phyloP scores from a whole-genome alignment of 2,888 invertebrate species.

The Drosophila rellima region DNA sequence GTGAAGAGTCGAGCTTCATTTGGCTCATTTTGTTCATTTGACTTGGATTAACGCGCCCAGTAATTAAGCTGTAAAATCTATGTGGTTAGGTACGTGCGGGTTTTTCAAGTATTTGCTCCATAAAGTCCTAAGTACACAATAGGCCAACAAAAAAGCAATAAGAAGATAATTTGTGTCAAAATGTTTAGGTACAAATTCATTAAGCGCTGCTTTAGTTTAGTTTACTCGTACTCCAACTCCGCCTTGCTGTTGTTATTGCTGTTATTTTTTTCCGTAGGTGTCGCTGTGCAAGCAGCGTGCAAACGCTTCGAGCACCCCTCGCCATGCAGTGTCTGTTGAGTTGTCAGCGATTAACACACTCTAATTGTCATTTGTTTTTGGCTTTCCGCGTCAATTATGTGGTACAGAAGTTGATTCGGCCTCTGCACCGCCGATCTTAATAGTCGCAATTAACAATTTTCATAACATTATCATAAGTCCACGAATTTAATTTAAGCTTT shows the following conservation, averaged over 20 bases:
- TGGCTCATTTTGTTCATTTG: slow-evolving; percentile 30
- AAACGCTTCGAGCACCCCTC: slow-evolving; percentile 32
- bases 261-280: slow-evolving; percentile 34
- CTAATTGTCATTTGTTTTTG: slow-evolving; percentile 75
- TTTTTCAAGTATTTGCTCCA: slow-evolving; percentile 44
- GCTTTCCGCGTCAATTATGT: slow-evolving; percentile 31
- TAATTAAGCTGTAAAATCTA: slow-evolving; percentile 78
- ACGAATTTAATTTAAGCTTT: slow-evolving; percentile 25
- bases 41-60: slow-evolving; percentile 59
- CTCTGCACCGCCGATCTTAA: slow-evolving; percentile 10
- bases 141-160: slow-evolving; percentile 2
- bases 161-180: slow-evolving; percentile 40
- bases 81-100: slow-evolving; percentile 54
- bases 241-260: slow-evolving; percentile 14
- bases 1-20: slow-evolving; percentile 63
- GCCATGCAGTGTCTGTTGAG: neutral
- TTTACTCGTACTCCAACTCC: neutral
- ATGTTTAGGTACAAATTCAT: slow-evolving; percentile 60
- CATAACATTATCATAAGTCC: slow-evolving; percentile 39
- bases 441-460: slow-evolving; percentile 42
- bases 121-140: slow-evolving; percentile 74
- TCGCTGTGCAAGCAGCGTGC: slow-evolving; percentile 49
- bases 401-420: slow-evolving; percentile 22
- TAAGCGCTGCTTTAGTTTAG: slow-evolving; percentile 24
- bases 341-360: slow-evolving; percentile 72